phyloP scores from a whole-genome alignment of 1,140 invertebrate species.

The Centruroides sculpturatus region DNA sequence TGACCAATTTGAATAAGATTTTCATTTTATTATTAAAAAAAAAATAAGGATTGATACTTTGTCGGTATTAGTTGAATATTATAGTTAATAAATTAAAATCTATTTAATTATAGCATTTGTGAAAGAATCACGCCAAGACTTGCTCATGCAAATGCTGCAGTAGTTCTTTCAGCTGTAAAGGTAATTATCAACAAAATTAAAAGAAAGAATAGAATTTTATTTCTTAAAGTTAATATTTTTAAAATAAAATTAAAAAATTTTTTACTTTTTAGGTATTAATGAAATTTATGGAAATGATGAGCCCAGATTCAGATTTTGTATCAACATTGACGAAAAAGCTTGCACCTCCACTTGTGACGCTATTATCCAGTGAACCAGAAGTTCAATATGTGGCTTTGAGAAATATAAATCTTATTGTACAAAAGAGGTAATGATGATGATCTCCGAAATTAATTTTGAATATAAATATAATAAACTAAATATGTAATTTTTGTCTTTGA shows the following conservation, averaged over 20 bases:
- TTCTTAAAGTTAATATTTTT: neutral
- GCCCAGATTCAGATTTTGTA: constrained; percentile 81
- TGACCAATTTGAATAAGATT: too few relatives aligned
- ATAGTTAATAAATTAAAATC: neutral
- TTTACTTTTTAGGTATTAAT: too few relatives aligned
- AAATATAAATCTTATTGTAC: constrained; percentile 98
- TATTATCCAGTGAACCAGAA: constrained; percentile 95
- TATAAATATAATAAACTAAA: too few relatives aligned
- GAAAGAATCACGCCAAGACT: constrained; percentile 94
- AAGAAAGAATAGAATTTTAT: neutral
- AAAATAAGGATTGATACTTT: too few relatives aligned
- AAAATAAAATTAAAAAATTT: neutral
- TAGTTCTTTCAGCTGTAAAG: constrained; percentile 98
- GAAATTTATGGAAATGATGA: constrained; percentile 58
- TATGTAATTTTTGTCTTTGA: constrained; percentile 1
- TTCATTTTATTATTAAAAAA: too few relatives aligned
- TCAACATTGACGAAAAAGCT: constrained; percentile 88
- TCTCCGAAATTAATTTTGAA: too few relatives aligned
- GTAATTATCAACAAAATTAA: constrained; percentile 30
- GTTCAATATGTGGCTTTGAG: constrained; percentile 96
- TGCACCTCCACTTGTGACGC: constrained; percentile 94
- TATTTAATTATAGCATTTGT: constrained; percentile 55
- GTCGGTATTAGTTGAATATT: neutral
- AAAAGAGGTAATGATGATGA: constrained; percentile 49
- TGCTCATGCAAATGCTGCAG: constrained; percentile 98